A percentile compares a stretch with the other conserved stretches of the same genome.
phyloP scores from a whole-genome alignment of 1,140 invertebrate genomes.

The Aphis gossypii region DNA sequence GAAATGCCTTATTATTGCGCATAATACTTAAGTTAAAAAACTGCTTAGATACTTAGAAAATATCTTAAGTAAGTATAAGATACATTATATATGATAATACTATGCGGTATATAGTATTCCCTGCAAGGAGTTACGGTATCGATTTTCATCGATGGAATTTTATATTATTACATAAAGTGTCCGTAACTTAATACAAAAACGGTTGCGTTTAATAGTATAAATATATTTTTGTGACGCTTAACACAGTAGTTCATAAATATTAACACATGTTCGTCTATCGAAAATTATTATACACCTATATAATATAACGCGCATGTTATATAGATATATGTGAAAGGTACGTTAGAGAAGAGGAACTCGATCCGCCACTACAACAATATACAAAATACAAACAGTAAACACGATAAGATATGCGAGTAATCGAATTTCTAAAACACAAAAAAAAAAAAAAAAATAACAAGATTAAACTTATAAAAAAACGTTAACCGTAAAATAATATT shows the following conservation, averaged over 20 bases:
- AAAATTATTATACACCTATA: background rate
- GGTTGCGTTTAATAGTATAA: background rate
- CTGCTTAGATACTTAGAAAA: background rate
- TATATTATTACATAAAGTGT: background rate
- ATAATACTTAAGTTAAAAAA: background rate
- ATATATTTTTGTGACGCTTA: background rate
- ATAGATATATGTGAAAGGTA: background rate
- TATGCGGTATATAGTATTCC: background rate
- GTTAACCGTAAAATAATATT: constrained; percentile 2
- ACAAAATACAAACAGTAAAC: constrained; percentile 3
- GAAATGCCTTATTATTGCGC: background rate
- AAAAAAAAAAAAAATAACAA: background rate
- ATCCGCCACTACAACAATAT: background rate
- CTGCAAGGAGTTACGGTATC: background rate
- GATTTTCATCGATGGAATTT: background rate
- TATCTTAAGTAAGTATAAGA: background rate
- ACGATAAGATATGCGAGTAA: background rate
- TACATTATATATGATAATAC: background rate
- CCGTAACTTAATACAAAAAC: background rate
- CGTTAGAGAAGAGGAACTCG: background rate
- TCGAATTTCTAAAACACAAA: background rate
- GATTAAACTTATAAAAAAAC: background rate
- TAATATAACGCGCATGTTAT: background rate
- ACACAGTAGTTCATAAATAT: background rate
- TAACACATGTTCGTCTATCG: background rate